phyloP scores from a whole-genome alignment of 2,797 vertebrate species.

The Siniperca undulata region DNA sequence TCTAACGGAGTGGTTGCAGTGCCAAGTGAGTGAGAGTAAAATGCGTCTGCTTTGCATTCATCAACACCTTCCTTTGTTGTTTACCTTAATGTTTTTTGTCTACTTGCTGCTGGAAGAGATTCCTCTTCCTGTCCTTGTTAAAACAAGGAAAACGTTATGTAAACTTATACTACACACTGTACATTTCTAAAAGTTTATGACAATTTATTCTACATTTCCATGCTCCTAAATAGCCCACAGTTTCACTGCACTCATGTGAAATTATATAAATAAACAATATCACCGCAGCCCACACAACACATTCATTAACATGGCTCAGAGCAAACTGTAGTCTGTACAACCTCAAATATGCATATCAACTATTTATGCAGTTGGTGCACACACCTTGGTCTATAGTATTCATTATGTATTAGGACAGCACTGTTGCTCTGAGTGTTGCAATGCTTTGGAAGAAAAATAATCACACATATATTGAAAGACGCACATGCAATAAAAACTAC shows the following conservation, averaged over 20 bases:
- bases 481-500: too few relatives aligned
- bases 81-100: constrained; percentile 7
- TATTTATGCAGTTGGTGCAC: constrained; percentile 55
- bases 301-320: constrained; percentile 58
- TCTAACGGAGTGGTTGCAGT: constrained; percentile 4
- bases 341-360: constrained; percentile 53
- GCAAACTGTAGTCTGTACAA: constrained; percentile 26
- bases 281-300: constrained; percentile 34
- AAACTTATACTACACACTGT: not conserved
- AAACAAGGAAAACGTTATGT: constrained; percentile 8
- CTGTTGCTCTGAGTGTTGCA: constrained; percentile 29
- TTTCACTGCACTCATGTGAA: constrained; percentile 14
- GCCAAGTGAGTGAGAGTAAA: constrained; percentile 13
- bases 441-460: constrained; percentile 40
- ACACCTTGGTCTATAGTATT: constrained; percentile 46
- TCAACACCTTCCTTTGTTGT: constrained; percentile 20
- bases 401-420: constrained; percentile 63
- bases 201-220: constrained; percentile 22
- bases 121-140: constrained; percentile 11
- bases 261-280: constrained; percentile 45
- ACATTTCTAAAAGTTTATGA: constrained; percentile 15
- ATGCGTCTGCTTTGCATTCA: constrained; percentile 32
- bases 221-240: constrained; percentile 1
- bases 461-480: constrained; percentile 10
- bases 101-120: not conserved